A percentile compares a stretch with the other conserved stretches of the same genome.
These are phyloP conservation scores for Macroglossus sobrinus DNA, from an alignment of 2,113 vertebrate species.

Conservation along the genomic window DNA sequence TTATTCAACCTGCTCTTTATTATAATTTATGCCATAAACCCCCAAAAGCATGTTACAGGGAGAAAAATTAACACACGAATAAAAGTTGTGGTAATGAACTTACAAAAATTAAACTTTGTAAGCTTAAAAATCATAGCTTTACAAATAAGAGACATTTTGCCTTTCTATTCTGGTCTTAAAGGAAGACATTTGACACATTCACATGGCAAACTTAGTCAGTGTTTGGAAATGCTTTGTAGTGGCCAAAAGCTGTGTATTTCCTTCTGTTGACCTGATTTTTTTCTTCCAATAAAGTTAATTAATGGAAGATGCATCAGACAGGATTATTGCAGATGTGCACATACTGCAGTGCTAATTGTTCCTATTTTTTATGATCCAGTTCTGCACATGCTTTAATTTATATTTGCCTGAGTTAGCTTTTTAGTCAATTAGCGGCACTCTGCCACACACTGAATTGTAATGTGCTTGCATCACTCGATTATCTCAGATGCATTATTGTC, in stretches of 20 bases:
- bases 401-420: constrained; percentile 71
- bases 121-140: constrained; percentile 43
- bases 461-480: constrained; percentile 73
- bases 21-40: neutral
- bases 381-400: constrained; percentile 74
- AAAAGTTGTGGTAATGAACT: neutral
- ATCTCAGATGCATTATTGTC: constrained; percentile 74
- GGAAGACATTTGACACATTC: constrained; percentile 65
- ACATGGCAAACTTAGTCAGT: constrained; percentile 66
- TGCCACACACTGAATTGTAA: constrained; percentile 71
- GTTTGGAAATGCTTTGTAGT: constrained; percentile 74
- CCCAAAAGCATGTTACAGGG: neutral
- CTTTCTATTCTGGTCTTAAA: constrained; percentile 45
- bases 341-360: constrained; percentile 70
- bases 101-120: constrained; percentile 34
- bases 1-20: constrained; percentile 35
- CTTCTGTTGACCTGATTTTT: constrained; percentile 70
- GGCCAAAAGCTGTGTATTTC: constrained; percentile 69
- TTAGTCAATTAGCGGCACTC: constrained; percentile 68
- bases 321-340: constrained; percentile 74
- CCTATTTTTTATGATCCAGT: constrained; percentile 59
- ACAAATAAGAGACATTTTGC: constrained; percentile 26
- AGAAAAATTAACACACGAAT: neutral
- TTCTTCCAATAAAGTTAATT: constrained; percentile 73
- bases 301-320: constrained; percentile 75